phyloP scores from a whole-genome alignment of 2,888 invertebrate species.

The Campoplex nolae region DNA sequence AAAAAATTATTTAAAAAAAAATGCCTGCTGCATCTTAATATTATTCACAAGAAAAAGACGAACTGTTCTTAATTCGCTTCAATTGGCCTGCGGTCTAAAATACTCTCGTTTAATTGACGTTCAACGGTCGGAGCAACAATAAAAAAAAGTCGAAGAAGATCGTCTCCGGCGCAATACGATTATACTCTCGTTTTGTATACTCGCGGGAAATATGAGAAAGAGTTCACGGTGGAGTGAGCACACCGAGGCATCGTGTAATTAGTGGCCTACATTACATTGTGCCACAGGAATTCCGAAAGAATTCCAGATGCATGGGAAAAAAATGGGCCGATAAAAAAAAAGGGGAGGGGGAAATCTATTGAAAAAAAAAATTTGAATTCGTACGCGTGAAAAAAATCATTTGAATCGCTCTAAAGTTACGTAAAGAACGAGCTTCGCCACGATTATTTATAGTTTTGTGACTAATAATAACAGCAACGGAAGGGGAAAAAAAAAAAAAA shows the following conservation, averaged over 20 bases:
- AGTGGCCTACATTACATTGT: conserved; percentile 47
- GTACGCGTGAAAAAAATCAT: background rate
- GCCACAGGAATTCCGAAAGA: conserved; percentile 25
- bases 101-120: conserved; percentile 73
- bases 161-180: conserved; percentile 29
- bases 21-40: background rate
- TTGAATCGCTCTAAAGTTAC: conserved; percentile 34
- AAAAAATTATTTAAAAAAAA: no score
- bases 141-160: background rate
- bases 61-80: conserved; percentile 73
- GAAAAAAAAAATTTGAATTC: background rate
- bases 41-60: conserved; percentile 25
- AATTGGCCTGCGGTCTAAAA: conserved; percentile 77
- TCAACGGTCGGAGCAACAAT: conserved; percentile 37
- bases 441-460: conserved; percentile 43
- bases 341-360: no score
- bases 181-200: conserved; percentile 27
- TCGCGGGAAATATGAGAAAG: conserved; percentile 9
- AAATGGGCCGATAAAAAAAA: background rate
- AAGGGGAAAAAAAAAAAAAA: background rate
- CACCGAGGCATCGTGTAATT: conserved; percentile 39
- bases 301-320: conserved; percentile 16
- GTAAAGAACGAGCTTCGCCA: conserved; percentile 35
- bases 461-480: conserved; percentile 26
- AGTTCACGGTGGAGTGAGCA: conserved; percentile 46